Base-by-base conservation (phyloP, 2,113 vertebrate genomes). In the Nesoenas mayeri region DNA sequence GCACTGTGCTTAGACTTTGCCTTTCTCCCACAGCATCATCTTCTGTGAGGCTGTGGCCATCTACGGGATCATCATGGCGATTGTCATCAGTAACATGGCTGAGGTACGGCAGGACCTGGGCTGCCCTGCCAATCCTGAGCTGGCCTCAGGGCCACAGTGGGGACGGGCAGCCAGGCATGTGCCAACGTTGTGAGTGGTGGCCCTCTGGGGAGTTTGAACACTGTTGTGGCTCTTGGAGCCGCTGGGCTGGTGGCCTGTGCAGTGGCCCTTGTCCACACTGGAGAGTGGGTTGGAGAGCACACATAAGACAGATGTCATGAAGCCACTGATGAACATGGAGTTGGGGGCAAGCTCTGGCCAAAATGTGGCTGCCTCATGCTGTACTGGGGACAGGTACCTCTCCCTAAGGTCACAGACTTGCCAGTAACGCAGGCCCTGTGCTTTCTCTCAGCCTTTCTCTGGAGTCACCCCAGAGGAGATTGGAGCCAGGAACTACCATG, bases 21-120 rank as follows among this genome's bases (percentile, higher is more conserved):
- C 31, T 93, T 78, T 95, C 78, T 89, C 58, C 72, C 26, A 24
- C 91, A 99, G 99, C 94, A 99, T 99, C 95, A 99, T 99, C 96
- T 99, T 99, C 98, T 99, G 99, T 80, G 99, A 99, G 98, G 99
- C 99, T 73, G 99, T 99, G 83, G 99, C 99, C 50, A 99, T 99
- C 96, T 99, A 99, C 1, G 99, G 99, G 69, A 99, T 99, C 97
- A 99, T 99, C 97, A 99, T 99, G 99, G 99, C 99, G 18, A 99
- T 99, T 86, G 99, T 99, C 85, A 99, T 99, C 97, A 99, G 99
- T 97, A 99, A 99, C 97, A 99, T 99, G 99, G 99, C 98, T 18
- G 99, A 99, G 99, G 99, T 99, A 98, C 1, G 94, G 38, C 72
- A 69, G 50, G 47, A 34, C 36, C 8, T 18, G 54, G 51, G 42